A percentile compares a stretch with the other conserved stretches of the same genome.
Conservation (phyloP, 2,797 vertebrate species). For the Anableps anableps region DNA sequence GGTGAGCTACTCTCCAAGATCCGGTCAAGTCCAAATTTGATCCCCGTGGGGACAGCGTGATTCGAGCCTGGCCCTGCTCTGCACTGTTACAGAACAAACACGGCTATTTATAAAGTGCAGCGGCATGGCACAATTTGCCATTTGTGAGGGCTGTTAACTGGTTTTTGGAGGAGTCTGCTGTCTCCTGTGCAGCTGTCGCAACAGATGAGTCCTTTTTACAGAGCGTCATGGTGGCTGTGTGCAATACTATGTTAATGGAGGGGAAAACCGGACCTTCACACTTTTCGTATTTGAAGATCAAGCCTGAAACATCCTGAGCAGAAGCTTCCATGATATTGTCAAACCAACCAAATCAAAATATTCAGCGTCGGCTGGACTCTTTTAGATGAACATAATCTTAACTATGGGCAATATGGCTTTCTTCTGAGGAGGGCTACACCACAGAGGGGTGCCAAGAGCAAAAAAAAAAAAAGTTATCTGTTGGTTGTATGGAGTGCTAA, state of each 20-base stretch:
- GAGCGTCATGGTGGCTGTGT: slow-evolving; percentile 23
- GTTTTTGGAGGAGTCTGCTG: slow-evolving; percentile 59
- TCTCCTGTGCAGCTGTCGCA: slow-evolving; percentile 79
- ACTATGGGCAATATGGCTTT: not conserved
- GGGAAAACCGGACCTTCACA: slow-evolving; percentile 32
- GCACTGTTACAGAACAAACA: slow-evolving; percentile 79
- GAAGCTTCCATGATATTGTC: not conserved
- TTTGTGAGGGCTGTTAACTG: slow-evolving; percentile 76
- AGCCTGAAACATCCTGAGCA: slow-evolving; percentile 36
- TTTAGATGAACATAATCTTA: not conserved
- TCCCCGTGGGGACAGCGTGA: slow-evolving; percentile 79
- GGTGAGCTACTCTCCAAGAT: slow-evolving; percentile 68
- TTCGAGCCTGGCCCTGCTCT: slow-evolving; percentile 52
- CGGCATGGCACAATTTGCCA: slow-evolving; percentile 73
- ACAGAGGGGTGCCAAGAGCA: not conserved
- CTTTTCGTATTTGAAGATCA: slow-evolving; percentile 38
- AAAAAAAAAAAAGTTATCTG: not conserved
- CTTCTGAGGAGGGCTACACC: not conserved
- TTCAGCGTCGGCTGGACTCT: not conserved
- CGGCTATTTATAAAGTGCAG: slow-evolving; percentile 83
- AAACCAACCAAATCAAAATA: slow-evolving; percentile 1
- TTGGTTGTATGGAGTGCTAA: not conserved
- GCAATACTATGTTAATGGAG: slow-evolving; percentile 38
- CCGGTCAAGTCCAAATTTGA: slow-evolving; percentile 82
- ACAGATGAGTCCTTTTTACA: slow-evolving; percentile 52